Evolutionary conservation across 2,113 vertebrate species (phyloP).

Genomic region (Takifugu bimaculatus): DNA sequence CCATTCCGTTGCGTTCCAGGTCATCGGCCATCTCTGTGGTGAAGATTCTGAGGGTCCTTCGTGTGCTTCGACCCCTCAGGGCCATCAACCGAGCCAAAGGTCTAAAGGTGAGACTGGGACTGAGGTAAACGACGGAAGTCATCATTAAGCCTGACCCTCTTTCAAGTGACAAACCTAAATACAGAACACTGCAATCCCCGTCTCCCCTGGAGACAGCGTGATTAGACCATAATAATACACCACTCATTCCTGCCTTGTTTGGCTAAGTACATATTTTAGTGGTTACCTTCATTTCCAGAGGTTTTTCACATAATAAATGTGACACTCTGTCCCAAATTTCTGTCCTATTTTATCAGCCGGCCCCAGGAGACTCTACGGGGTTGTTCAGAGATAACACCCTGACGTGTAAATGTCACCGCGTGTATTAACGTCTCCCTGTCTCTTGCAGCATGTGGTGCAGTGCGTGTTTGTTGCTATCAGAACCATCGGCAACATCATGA

Average conservation of each 20-base stretch:
- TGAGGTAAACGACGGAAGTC: background rate
- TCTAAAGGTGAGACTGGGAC: constrained; percentile 82
- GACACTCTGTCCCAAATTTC: background rate
- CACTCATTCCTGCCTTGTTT: no score
- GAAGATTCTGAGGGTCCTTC: constrained; percentile 95
- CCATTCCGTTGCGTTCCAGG: constrained; percentile 63
- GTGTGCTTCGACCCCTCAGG: constrained; percentile 92
- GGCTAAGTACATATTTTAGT: no score
- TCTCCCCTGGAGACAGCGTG: no score
- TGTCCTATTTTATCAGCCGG: background rate
- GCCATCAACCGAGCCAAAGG: constrained; percentile 99
- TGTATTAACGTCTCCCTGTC: background rate
- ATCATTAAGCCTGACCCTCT: no score
- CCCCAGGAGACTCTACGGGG: background rate
- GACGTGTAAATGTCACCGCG: background rate
- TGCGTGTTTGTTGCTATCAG: constrained; percentile 98
- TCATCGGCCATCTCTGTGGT: constrained; percentile 99
- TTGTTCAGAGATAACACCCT: background rate
- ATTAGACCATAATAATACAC: no score
- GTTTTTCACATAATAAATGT: no score
- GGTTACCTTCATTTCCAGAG: no score
- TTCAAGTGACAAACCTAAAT: no score
- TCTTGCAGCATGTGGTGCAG: constrained; percentile 91
- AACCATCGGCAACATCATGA: constrained; percentile 99
- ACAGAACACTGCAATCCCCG: no score